Evolutionary conservation across 1,140 invertebrate genomes (phyloP), one percentile per base, ranked within the genome.

Genomic region (Polypedilum vanderplanki): DNA sequence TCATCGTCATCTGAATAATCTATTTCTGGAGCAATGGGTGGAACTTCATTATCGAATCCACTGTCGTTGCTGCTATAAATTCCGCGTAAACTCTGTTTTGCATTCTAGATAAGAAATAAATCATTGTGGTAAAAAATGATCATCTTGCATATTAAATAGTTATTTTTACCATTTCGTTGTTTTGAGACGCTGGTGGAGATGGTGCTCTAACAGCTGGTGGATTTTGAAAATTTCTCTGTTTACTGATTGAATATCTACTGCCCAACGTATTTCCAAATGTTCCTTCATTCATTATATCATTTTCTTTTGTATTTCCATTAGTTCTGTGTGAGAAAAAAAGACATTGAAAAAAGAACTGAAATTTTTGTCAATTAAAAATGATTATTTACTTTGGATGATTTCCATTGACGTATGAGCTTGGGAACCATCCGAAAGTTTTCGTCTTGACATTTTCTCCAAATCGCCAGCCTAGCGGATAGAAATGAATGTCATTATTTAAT

Each of bases 391-490:
- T 64, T 75, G 77, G 41, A 18, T 81, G 84, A 57, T 57, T 57
- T 4, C 12, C n/a, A 83, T 96, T 94, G 40, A 94, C 96, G 79
- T 97, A 98, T 9, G 95, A 94, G 41, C 96, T 84, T 0, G 95
- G 95, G 83, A 97, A 97, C 95, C 95, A 97, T 15, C 95, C 95
- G 76, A 93, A 91, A 79, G 92, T 88, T 80, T 95, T 92, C 22
- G 92, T 96, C 15, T 93, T 86, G 76, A 94, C 83, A 83, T 97
- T 97, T 81, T 97, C 94, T 22, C 95, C 95, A 80, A 95, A 57
- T 57, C n/a, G 46, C 46, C 46, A 57, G 15, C 46, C 46, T 57
- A 57, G 12, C n/a, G 24, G 24, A 33, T 1, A 33, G 24, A 33
- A 33, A 33, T 33, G 24, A 33, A 33, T 57, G 15, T 15, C n/a